Base-by-base conservation (phyloP, 2,888 invertebrate species). In the Melanotus villosus region DNA sequence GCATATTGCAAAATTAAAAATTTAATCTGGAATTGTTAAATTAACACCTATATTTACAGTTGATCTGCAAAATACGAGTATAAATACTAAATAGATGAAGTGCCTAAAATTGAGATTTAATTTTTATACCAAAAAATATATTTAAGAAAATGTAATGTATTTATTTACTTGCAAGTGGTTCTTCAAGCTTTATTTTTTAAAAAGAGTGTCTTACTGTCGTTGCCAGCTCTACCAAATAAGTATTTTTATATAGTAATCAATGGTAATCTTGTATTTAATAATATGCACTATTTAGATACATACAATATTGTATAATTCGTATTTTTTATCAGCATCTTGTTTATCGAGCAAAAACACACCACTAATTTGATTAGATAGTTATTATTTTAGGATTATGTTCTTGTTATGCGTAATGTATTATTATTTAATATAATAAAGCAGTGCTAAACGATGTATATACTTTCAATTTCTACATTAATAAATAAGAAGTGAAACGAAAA, bases 221-320 rank as follows among this genome's bases (percentile, higher is more conserved):
- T 63, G 62, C 62, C 52, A 63, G 62, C 41, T 52, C 18, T 50
- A 38, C 21, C 36, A 52, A 52, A 52, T 52, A 63, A 52, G 52
- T 63, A 63, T 63, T 63, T 63, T 63, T 63, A 36, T 63, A 63
- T 52, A 52, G 47, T 47, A 23, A 18, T 23, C 26, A 14, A 43
- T 43, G n/a, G 21, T 60, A 34, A 26, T 43, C 19, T 56, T 36
- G 16, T n/a, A 21, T 19, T 14, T 52, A 52, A 56, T 38, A 26
- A n/a, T 26, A 32, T 16, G 56, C 56, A 52, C 52, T 52, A 34
- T 32, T 52, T 52, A 32, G n/a, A 23, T 47, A 23, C 12, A 12
- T 21, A 45, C n/a, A 47, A 10, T 47, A 23, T 26, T 7, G 14
- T 26, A 21, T 10, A 7, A n/a, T 45, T 21, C 21, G 2, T 26